Conservation (phyloP, 2,888 invertebrate genomes). For the Athripsodes cinereus region DNA sequence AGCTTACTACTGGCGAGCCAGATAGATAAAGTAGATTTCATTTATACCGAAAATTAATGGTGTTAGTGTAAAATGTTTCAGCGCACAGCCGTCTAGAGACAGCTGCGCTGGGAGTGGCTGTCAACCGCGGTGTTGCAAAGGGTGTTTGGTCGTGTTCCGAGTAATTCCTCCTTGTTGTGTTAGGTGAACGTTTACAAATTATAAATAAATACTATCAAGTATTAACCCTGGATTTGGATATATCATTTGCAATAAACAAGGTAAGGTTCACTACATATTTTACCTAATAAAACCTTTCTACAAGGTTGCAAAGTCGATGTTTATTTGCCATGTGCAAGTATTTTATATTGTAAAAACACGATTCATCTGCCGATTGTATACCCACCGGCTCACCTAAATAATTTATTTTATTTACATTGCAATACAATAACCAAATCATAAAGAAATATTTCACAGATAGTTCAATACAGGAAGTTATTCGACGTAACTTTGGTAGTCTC, state of each 20-base stretch:
- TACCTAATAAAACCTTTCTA: not conserved
- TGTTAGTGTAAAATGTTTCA: constrained; percentile 3
- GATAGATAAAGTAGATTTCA: not conserved
- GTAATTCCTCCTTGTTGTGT: constrained; percentile 5
- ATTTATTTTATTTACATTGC: not conserved
- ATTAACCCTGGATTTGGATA: not conserved
- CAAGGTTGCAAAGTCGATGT: not conserved
- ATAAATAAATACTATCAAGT: not conserved
- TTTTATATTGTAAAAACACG: not conserved
- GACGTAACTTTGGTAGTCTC: not conserved
- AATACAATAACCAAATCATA: no score
- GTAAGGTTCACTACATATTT: not conserved
- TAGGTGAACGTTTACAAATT: not conserved
- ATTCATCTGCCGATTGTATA: not conserved
- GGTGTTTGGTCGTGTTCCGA: constrained; percentile 13
- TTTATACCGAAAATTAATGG: constrained; percentile 3
- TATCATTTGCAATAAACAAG: not conserved
- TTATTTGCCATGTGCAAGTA: not conserved
- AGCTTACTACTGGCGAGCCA: no score
- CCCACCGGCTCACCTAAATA: not conserved
- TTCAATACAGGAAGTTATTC: not conserved
- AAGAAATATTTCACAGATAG: not conserved
- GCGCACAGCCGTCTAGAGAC: constrained; percentile 13
- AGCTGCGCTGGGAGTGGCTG: constrained; percentile 25
- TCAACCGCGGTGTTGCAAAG: constrained; percentile 17